A percentile compares a stretch with the other conserved stretches of the same genome.
These are phyloP conservation scores for Eupithecia abbreviata DNA, from an alignment of 2,888 invertebrate genomes.

Conservation along the genomic window DNA sequence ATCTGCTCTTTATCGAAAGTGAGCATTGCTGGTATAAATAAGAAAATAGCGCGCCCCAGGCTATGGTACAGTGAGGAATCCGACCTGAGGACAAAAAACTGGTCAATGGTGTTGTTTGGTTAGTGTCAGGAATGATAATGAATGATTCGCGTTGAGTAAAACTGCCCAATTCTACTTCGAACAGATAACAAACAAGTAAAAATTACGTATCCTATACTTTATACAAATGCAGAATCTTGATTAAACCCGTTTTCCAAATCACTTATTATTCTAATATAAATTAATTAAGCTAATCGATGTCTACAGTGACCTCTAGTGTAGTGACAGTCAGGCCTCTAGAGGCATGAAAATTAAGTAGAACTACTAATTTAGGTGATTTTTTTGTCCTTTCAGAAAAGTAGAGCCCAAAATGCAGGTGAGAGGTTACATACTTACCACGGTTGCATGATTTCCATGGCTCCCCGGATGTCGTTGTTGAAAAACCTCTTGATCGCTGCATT, in stretches of 20 bases:
- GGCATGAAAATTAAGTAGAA: background rate
- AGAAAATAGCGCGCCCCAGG: conserved; percentile 93
- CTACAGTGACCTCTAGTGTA: background rate
- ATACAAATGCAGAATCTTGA: background rate
- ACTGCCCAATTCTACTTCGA: background rate
- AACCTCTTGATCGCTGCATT: conserved; percentile 93
- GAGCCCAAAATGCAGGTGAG: background rate
- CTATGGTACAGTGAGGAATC: conserved; percentile 95
- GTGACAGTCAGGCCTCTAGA: no score
- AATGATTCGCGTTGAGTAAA: background rate
- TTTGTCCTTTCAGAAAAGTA: background rate
- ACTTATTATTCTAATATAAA: background rate
- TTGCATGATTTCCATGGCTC: conserved; percentile 90
- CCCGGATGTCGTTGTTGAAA: conserved; percentile 94
- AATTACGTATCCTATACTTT: no score
- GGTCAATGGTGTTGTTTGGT: background rate
- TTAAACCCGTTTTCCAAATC: background rate
- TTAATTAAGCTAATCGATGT: background rate
- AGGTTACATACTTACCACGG: conserved; percentile 87
- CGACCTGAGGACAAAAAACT: conserved; percentile 79
- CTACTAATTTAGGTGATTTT: background rate
- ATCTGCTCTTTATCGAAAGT: conserved; percentile 94
- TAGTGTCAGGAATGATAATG: background rate
- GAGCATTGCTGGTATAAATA: conserved; percentile 95
- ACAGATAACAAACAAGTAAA: background rate